Conservation (phyloP, 2,888 invertebrate genomes). For the Agriopis marginaria region DNA sequence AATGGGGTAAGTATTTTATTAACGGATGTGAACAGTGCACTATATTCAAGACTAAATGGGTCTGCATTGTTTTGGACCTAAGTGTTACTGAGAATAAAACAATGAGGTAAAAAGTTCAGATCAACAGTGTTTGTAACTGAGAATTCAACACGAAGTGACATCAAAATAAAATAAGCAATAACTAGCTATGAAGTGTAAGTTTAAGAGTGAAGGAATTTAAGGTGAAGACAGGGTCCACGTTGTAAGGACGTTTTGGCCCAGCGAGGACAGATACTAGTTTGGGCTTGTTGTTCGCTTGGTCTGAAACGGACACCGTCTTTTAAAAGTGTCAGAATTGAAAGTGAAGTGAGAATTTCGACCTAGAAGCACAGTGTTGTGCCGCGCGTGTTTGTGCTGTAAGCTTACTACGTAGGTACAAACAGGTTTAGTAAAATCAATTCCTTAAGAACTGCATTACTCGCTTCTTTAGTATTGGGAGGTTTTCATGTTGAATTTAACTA, state of each 20-base stretch:
- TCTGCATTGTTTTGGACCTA: not conserved
- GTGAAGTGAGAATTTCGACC: conserved; percentile 36
- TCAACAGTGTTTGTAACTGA: too few relatives aligned
- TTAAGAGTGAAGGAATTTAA: not conserved
- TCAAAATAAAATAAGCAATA: too few relatives aligned
- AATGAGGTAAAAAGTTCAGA: too few relatives aligned
- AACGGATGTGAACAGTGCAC: too few relatives aligned
- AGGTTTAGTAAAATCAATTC: conserved; percentile 66
- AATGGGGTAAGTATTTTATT: too few relatives aligned
- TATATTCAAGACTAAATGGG: too few relatives aligned
- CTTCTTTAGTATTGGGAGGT: conserved; percentile 29
- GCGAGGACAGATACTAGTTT: too few relatives aligned
- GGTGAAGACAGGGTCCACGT: not conserved
- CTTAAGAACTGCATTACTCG: conserved; percentile 48
- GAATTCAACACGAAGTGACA: too few relatives aligned
- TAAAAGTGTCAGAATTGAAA: not conserved
- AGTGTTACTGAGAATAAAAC: not conserved
- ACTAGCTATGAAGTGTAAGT: not conserved
- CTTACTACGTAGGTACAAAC: conserved; percentile 55
- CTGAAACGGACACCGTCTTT: too few relatives aligned
- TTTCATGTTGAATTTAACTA: conserved; percentile 19
- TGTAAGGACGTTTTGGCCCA: too few relatives aligned
- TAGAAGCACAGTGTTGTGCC: conserved; percentile 57
- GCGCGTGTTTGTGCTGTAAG: conserved; percentile 67
- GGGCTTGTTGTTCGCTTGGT: too few relatives aligned